Evolutionary conservation across 2,797 vertebrate genomes (phyloP).

Genomic region (Spondyliosoma cantharus): DNA sequence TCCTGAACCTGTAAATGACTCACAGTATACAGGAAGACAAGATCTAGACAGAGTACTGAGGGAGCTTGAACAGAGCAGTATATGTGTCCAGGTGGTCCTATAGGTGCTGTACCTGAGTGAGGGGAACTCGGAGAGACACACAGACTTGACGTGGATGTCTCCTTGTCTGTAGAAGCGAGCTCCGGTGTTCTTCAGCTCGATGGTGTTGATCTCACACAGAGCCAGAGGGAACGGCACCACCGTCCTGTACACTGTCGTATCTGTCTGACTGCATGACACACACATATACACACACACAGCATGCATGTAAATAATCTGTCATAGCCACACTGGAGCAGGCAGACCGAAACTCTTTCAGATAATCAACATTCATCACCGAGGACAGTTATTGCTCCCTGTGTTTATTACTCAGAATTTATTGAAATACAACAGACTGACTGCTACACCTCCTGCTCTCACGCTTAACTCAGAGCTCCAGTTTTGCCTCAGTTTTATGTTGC

Average conservation of each 20-base stretch:
- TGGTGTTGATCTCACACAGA: constrained; percentile 80
- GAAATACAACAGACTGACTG: neutral
- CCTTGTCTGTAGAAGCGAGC: constrained; percentile 78
- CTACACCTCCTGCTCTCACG: neutral
- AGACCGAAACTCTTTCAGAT: neutral
- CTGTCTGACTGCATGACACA: constrained; percentile 65
- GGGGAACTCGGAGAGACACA: constrained; percentile 82
- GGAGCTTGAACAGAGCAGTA: neutral
- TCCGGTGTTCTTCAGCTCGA: constrained; percentile 82
- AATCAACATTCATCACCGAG: constrained; percentile 5
- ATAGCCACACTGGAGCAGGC: constrained; percentile 1
- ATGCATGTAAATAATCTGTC: neutral
- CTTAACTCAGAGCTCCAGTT: neutral
- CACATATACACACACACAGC: neutral
- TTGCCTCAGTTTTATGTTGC: too few relatives aligned
- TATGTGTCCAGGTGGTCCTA: neutral
- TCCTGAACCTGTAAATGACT: constrained; percentile 5
- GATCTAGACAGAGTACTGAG: neutral
- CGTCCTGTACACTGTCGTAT: constrained; percentile 62
- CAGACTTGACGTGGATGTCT: constrained; percentile 78
- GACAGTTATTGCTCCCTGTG: constrained; percentile 21
- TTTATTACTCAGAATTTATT: neutral
- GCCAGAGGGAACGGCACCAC: constrained; percentile 72
- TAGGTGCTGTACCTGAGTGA: constrained; percentile 57
- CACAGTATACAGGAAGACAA: neutral